Conservation (phyloP, 2,797 vertebrate genomes). For the Acrossocheilus fasciatus region DNA sequence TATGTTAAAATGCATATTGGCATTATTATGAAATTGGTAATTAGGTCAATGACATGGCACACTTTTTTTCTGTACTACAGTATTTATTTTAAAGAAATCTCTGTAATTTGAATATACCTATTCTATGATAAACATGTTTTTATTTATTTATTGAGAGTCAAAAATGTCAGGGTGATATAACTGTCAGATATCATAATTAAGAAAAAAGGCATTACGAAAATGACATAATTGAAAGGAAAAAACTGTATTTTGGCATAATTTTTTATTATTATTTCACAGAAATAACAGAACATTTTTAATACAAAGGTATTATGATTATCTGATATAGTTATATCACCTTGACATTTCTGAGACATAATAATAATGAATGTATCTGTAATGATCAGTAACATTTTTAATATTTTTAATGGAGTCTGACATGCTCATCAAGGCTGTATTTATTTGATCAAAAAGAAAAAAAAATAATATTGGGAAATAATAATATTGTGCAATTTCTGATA, state of each 20-base stretch:
- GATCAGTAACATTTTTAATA: too few species aligned
- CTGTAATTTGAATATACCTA: not conserved
- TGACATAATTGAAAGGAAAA: not conserved
- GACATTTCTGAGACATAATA: too few species aligned
- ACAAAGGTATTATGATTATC: too few species aligned
- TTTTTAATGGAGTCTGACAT: too few species aligned
- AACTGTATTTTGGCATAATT: not conserved
- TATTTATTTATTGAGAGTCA: not conserved
- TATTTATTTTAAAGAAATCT: not conserved
- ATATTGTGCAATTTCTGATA: too few species aligned
- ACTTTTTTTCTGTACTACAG: rapidly evolving
- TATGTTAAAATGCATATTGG: not conserved
- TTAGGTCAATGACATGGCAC: not conserved
- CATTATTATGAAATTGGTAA: not conserved
- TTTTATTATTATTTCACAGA: not conserved
- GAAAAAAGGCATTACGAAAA: not conserved
- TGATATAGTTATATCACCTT: too few species aligned
- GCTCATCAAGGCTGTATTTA: too few species aligned
- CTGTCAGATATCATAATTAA: not conserved
- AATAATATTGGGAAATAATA: too few species aligned
- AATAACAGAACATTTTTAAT: not conserved
- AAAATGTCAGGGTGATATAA: not conserved
- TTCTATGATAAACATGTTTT: not conserved
- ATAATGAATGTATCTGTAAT: too few species aligned
- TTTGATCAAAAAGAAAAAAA: too few species aligned